phyloP scores from a whole-genome alignment of 1,140 invertebrate genomes.

The Drosophila nannoptera region DNA sequence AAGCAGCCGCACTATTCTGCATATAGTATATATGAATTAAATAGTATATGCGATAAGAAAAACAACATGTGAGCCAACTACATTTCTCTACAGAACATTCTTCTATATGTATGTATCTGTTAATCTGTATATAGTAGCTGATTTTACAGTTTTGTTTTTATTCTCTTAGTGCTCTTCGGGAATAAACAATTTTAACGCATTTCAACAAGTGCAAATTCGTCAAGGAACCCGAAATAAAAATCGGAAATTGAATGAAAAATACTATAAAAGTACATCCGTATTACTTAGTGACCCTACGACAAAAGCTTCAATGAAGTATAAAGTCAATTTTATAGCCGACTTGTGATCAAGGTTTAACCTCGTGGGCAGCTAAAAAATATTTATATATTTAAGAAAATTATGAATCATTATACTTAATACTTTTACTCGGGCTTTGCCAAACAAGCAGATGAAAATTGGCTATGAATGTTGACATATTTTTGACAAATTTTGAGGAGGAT shows the following conservation, averaged over 20 bases:
- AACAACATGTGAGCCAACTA: constrained; percentile 34
- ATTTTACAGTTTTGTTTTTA: constrained; percentile 7
- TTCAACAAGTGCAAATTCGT: constrained; percentile 32
- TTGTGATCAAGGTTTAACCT: too few species aligned
- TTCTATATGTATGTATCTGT: not conserved
- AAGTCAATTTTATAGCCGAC: too few species aligned
- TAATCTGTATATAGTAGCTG: constrained; percentile 17
- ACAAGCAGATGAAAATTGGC: not conserved
- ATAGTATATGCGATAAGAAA: constrained; percentile 38
- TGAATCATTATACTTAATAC: not conserved
- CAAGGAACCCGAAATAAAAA: constrained; percentile 7
- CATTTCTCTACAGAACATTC: constrained; percentile 3
- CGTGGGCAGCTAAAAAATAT: too few species aligned
- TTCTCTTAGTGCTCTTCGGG: constrained; percentile 24
- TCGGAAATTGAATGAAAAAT: constrained; percentile 33
- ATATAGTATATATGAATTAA: constrained; percentile 2
- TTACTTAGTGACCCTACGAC: too few species aligned
- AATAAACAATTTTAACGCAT: constrained; percentile 41
- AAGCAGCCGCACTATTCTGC: constrained; percentile 20
- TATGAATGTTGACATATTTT: not conserved
- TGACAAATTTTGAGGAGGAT: too few species aligned
- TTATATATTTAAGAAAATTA: not conserved
- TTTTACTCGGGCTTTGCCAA: not conserved
- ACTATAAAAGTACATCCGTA: not conserved
- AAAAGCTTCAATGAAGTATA: too few species aligned